phyloP scores from a whole-genome alignment of 2,888 invertebrate genomes.

The Noctua janthina region DNA sequence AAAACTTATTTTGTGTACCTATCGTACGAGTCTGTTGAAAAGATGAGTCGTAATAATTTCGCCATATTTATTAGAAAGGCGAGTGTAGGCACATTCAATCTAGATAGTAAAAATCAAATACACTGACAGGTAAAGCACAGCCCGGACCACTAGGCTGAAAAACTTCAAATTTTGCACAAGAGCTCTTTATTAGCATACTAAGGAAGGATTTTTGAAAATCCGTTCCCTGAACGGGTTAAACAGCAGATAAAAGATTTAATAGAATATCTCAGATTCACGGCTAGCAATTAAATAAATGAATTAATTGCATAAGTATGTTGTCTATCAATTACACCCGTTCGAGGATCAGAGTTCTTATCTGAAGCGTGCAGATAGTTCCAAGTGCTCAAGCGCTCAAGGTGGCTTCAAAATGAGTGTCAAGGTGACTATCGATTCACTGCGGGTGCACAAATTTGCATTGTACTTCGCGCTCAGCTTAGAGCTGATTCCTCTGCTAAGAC shows the following conservation, averaged over 20 bases:
- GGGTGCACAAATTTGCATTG: conserved; percentile 65
- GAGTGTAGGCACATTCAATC: not conserved
- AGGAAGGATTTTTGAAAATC: not conserved
- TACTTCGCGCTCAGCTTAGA: conserved; percentile 36
- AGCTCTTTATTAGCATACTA: not conserved
- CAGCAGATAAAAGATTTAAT: not conserved
- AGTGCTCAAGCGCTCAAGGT: conserved; percentile 45
- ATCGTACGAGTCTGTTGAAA: not conserved
- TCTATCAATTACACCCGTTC: not conserved
- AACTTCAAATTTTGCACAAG: not conserved
- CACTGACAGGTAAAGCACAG: not conserved
- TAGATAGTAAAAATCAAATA: not conserved
- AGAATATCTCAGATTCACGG: not conserved
- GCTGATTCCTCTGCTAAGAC: conserved; percentile 22
- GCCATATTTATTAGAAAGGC: not conserved
- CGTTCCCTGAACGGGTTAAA: not conserved
- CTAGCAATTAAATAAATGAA: not conserved
- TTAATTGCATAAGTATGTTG: not conserved
- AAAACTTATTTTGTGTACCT: not conserved
- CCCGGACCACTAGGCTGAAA: not conserved
- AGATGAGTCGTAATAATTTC: not conserved
- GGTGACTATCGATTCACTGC: conserved; percentile 57
- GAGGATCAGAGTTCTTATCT: conserved; percentile 31
- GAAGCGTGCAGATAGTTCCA: conserved; percentile 37
- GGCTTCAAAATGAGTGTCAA: conserved; percentile 50